phyloP scores from a whole-genome alignment of 2,113 vertebrate genomes.

The Oxygymnocypris stewartii region DNA sequence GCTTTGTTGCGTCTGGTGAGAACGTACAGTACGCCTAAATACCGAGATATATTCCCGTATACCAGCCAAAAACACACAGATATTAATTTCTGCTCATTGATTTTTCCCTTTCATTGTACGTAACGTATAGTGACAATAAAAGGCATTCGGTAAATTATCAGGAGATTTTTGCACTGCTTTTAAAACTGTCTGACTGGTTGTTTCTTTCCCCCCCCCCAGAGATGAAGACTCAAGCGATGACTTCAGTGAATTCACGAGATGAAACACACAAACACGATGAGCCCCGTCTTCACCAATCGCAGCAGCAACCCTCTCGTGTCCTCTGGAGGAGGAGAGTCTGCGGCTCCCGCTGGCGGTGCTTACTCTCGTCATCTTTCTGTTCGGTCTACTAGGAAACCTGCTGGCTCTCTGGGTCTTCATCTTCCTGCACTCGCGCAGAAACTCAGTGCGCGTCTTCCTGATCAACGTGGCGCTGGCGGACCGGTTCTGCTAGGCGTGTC shows the following conservation, averaged over 20 bases:
- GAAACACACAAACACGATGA: background rate
- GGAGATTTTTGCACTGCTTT: too few species aligned
- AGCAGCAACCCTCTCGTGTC: conserved; percentile 13
- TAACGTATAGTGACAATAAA: too few species aligned
- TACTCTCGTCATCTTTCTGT: conserved; percentile 83
- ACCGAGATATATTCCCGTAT: too few species aligned
- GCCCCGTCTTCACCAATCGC: background rate
- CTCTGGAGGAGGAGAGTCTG: conserved; percentile 66
- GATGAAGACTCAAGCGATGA: background rate
- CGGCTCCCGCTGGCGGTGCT: conserved; percentile 68
- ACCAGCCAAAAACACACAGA: too few species aligned
- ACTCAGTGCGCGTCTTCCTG: conserved; percentile 89
- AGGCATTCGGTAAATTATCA: too few species aligned
- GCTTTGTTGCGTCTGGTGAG: too few species aligned
- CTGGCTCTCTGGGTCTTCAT: conserved; percentile 87
- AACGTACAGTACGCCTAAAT: too few species aligned
- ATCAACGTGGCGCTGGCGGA: conserved; percentile 88
- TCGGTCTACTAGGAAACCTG: conserved; percentile 83
- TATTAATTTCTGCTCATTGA: too few species aligned
- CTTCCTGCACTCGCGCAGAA: conserved; percentile 80
- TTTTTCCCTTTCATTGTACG: too few species aligned
- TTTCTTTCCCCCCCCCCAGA: background rate
- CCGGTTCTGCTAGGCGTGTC: conserved; percentile 82
- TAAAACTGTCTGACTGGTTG: background rate
- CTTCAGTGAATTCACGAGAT: background rate